These are phyloP conservation scores for Limnephilus marmoratus DNA, from an alignment of 2,888 invertebrate species.

Conservation along the genomic window DNA sequence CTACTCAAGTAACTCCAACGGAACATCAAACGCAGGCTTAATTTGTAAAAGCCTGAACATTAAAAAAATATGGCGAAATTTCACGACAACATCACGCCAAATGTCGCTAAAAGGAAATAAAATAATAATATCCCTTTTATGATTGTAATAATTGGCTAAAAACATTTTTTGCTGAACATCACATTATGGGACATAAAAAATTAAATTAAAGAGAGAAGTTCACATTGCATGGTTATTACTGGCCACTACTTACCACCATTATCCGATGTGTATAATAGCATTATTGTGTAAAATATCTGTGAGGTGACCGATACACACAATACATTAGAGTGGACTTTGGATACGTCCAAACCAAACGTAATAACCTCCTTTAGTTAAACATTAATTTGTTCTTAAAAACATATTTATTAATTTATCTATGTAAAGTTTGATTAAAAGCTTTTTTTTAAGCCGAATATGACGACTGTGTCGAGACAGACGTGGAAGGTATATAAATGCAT, in stretches of 20 bases:
- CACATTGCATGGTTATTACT: not conserved
- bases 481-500: too few relatives aligned
- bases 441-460: too few relatives aligned
- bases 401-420: too few relatives aligned
- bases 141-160: not conserved
- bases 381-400: too few relatives aligned
- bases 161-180: not conserved
- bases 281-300: too few relatives aligned
- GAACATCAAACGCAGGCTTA: not conserved
- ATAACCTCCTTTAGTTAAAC: too few relatives aligned
- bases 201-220: not conserved
- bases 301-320: too few relatives aligned
- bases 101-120: not conserved
- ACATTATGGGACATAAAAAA: not conserved
- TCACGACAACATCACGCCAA: not conserved
- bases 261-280: too few relatives aligned
- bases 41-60: not conserved
- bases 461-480: too few relatives aligned
- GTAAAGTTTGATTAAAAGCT: too few relatives aligned
- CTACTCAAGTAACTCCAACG: not conserved
- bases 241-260: not conserved
- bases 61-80: not conserved
- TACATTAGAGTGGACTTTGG: too few relatives aligned
- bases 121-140: not conserved
- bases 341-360: too few relatives aligned